Evolutionary conservation across 2,888 invertebrate species (phyloP), one percentile per base, ranked within the genome.

Genomic region (Alentia gelatinosa): DNA sequence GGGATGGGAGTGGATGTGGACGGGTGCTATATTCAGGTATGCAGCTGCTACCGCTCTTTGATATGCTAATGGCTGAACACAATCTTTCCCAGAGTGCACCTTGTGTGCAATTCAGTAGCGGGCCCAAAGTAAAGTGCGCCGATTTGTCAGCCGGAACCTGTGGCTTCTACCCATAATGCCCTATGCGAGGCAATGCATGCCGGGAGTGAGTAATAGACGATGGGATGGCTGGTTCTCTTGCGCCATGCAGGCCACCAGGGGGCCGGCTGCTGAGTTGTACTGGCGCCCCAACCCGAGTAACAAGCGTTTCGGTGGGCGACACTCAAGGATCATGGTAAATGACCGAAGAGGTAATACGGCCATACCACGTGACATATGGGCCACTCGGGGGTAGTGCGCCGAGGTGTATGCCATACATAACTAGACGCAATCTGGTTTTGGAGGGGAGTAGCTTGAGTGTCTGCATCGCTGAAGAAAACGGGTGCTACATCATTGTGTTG

Each of bases 101-200:
- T 30, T 12, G 68, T 30, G 68, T 68, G 33, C 68, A 30, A 68
- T 68, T 68, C 68, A 68, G n/a, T n/a, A n/a, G 56, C 19, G 56
- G 9, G 23, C 56, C 19, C 23, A 19, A 56, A 56, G 56, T 56
- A 68, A 68, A 68, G 68, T 30, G 68, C 68, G 33, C 30, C 68
- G 68, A 68, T 68, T 68, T 68, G 68, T 68, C 68, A 68, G 15
- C 68, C 68, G 26, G 68, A 68, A 68, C 68, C 26, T 26, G 68
- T 68, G 33, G 26, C 68, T 68, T 30, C 68, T 68, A 68, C 68
- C 68, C 68, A 68, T 68, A 68, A 68, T 68, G 68, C 68, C 68
- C 68, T 68, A 12, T 63, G 12, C 19, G 23, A 30, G 33, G 68
- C 68, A 68, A 68, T 68, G 68, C 68, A 68, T 68, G 68, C 68